A percentile compares a stretch with the other conserved stretches of the same genome.
Evolutionary conservation across 2,797 vertebrate species (phyloP).

Genomic region (Cryptoprocta ferox): DNA sequence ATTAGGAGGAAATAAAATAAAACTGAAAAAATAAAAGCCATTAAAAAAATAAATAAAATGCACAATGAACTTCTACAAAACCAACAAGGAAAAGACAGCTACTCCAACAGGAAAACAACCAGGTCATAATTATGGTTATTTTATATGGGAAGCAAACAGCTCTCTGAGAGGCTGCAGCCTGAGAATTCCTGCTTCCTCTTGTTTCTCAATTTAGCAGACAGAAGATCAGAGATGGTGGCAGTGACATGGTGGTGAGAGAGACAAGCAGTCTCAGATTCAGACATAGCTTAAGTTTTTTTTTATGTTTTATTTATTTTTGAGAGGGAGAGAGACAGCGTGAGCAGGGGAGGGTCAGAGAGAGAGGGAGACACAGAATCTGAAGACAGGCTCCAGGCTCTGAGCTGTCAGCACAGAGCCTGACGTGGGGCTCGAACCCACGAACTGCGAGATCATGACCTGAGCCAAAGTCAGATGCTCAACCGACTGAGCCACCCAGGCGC

Average conservation of each 20-base stretch:
- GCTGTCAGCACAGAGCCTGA: too few species aligned
- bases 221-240: background rate
- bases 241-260: background rate
- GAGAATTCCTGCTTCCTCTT: background rate
- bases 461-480: too few species aligned
- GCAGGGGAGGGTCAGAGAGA: too few species aligned
- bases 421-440: too few species aligned
- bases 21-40: background rate
- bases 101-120: background rate
- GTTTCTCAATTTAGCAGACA: background rate
- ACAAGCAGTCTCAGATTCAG: background rate
- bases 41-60: background rate
- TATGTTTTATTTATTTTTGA: too few species aligned
- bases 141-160: background rate
- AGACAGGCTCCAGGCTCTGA: too few species aligned
- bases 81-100: background rate
- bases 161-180: background rate
- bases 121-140: background rate
- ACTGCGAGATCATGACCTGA: too few species aligned
- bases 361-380: too few species aligned
- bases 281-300: background rate
- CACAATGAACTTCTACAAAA: background rate
- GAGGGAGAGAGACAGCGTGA: too few species aligned
- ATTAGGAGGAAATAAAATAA: background rate
- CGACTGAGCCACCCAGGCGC: too few species aligned